These are phyloP conservation scores for Tachina grossa DNA, from an alignment of 2,888 invertebrate species.

Conservation along the genomic window DNA sequence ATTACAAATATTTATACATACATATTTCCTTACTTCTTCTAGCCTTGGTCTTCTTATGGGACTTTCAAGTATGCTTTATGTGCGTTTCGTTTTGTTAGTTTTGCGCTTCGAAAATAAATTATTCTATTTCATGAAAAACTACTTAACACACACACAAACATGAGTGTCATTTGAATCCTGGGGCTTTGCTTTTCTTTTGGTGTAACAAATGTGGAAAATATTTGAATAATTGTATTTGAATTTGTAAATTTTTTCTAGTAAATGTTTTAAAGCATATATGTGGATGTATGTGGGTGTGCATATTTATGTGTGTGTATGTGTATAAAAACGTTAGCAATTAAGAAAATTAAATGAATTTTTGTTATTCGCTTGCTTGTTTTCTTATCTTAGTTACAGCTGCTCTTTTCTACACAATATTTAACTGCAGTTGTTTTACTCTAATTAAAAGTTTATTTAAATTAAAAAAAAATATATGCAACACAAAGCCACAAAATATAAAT, in stretches of 20 bases:
- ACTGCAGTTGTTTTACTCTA: slow-evolving; percentile 52
- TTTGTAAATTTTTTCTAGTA: background rate
- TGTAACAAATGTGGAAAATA: slow-evolving; percentile 37
- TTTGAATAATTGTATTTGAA: slow-evolving; percentile 31
- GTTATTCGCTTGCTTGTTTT: slow-evolving; percentile 5
- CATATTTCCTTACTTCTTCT: background rate
- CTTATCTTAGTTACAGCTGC: background rate
- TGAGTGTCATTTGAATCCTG: slow-evolving; percentile 36
- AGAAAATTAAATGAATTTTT: slow-evolving; percentile 62
- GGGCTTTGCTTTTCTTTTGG: slow-evolving; percentile 21
- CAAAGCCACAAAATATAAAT: background rate
- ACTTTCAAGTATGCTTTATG: background rate
- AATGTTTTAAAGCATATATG: background rate
- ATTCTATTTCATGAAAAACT: slow-evolving; percentile 38
- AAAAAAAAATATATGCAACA: background rate
- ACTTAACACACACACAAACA: background rate
- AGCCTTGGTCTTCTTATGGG: background rate
- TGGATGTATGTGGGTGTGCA: background rate
- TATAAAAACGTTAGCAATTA: slow-evolving; percentile 40
- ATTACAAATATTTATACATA: slow-evolving; percentile 1
- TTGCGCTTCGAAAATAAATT: slow-evolving; percentile 26
- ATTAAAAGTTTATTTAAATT: slow-evolving; percentile 51
- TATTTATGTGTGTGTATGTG: background rate
- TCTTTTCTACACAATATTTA: slow-evolving; percentile 12
- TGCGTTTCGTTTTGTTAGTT: background rate